Base-by-base conservation (phyloP, 2,797 vertebrate genomes). In the Gorsachius magnificus region DNA sequence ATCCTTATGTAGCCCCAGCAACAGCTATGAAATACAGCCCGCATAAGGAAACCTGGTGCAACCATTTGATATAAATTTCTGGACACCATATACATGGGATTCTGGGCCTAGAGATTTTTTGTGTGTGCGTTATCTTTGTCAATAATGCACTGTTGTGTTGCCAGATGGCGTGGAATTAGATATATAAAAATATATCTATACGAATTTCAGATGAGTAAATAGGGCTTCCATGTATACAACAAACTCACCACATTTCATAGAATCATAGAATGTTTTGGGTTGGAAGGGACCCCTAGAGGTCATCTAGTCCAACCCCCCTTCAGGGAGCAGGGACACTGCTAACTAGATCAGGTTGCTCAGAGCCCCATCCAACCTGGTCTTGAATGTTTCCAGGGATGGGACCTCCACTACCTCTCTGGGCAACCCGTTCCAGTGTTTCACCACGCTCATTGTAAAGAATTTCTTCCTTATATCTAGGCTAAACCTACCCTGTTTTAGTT, bases 11-110 rank as follows among this genome's bases (percentile, higher is more conserved):
- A 46, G 51, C 28, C 33, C 10, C n/a, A 38, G 48, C 13, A 89
- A 66, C 31, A 78, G 21, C 51, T 65, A 18, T 20, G n/a, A 70
- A 85, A 74, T 51, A 8, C 11, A 28, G 7, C 54, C 66, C 24
- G 11, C 11, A 18, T 31, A 38, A 63, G 19, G 18, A 87, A 79
- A 74, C 0, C 0, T 2, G 21, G 31, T 24, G 43, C 38, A 76
- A 54, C 13, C 19, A 28, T 33, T 64, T 35, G 5, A 6, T 48
- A 64, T 2, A 28, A 28, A 69, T 81, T 76, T 63, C 46, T 85
- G 50, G 46, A 28, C 31, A 63, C 5, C 0, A 0, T 4, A 2
- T 46, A 26, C 7, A 65, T 48, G 7, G 18, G 3, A 20, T 41
- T 79, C 51, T 79, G 80, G 86, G 38, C 19, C 18, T 68, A 36